Base-by-base conservation (phyloP, 2,888 invertebrate species). In the Eudemis profundana region DNA sequence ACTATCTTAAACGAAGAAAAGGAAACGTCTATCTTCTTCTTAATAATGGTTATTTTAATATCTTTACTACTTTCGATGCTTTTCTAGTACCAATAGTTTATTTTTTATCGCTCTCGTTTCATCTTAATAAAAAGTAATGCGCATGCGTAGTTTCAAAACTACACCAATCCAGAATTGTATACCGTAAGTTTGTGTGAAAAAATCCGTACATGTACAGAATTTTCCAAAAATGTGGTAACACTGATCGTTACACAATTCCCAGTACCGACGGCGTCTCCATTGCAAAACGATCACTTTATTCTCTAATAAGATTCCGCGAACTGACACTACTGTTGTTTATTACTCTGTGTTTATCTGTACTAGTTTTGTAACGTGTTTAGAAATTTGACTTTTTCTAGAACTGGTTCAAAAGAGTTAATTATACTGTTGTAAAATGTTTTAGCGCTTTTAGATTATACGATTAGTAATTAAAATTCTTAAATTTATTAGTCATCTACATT, bases 281-380 rank as follows among this genome's bases (percentile, higher is more conserved):
- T 91, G 90, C 90, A 83, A 90, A 90, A 90, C 78, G 74, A 89
- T 87, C 79, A 83, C 89, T 89, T 89, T 87, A 90, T 89, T 84
- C 88, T 79, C 83, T 71, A 71, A 72, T 71, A 71, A 68, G 72
- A 76, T 90, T 91, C 90, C 71, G 82, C 86, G 90, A 89, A 90
- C 86, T 86, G 86, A 79, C 87, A 86, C 86, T 88, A 88, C 87
- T 89, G 86, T 86, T 86, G 86, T 88, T 87, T 86, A 86, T 81
- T 88, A 86, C 81, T 87, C 86, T 87, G 72, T 89, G 89, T 89
- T 87, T 89, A 86, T 87, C 77, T 85, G 82, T 79, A 78, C 85
- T 74, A 81, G 76, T 80, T 83, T 74, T 74, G 74, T 76, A 76
- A 66, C 46, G 71, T 77, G 76, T 76, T 80, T 76, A 73, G 71